A percentile compares a stretch with the other conserved stretches of the same genome.
These are phyloP conservation scores for Lepidothrix coronata DNA, from an alignment of 2,113 vertebrate species.

Conservation along the genomic window DNA sequence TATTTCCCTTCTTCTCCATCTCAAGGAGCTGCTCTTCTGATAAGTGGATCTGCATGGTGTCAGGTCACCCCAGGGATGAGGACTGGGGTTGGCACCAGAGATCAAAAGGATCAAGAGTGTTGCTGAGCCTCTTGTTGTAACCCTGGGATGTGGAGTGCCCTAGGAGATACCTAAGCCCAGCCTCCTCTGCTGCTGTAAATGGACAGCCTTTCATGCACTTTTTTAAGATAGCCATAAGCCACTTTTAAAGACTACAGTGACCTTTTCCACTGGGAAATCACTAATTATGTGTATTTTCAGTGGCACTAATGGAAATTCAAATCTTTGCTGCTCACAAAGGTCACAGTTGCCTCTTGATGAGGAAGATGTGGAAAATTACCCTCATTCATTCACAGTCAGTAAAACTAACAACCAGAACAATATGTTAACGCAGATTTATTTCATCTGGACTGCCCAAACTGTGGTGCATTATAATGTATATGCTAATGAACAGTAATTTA, in stretches of 20 bases:
- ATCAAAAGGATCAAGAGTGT: neutral
- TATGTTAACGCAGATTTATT: neutral
- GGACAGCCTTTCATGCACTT: neutral
- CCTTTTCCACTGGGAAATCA: neutral
- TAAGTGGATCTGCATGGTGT: neutral
- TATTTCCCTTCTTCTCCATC: neutral
- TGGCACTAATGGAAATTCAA: neutral
- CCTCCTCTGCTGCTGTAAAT: neutral
- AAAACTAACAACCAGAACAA: neutral
- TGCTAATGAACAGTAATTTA: neutral
- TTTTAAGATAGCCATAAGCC: neutral
- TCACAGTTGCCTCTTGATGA: neutral
- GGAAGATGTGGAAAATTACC: constrained; percentile 6
- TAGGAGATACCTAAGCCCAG: neutral
- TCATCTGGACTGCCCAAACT: neutral
- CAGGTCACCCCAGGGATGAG: neutral
- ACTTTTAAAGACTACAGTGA: neutral
- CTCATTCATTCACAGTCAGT: neutral
- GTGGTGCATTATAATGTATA: neutral
- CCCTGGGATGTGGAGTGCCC: neutral
- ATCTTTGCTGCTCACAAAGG: neutral
- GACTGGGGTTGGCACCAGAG: neutral
- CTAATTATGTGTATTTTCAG: neutral
- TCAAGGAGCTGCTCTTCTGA: neutral
- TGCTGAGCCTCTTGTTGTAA: neutral